Conservation (phyloP, 2,113 vertebrate species). For the Ptilorrhoa leucosticta region DNA sequence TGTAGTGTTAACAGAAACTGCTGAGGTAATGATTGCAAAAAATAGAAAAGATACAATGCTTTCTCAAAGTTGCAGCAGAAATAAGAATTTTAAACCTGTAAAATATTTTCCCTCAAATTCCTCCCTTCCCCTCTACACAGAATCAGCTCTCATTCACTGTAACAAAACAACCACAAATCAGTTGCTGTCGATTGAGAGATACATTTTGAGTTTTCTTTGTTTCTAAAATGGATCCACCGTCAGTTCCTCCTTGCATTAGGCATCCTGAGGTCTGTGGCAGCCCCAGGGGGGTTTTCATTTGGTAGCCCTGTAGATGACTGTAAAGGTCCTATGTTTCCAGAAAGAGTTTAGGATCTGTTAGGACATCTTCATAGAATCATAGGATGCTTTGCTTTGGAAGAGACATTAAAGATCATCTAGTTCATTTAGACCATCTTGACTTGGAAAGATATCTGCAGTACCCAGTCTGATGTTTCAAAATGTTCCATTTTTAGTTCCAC, state of each 20-base stretch:
- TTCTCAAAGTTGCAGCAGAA: background rate
- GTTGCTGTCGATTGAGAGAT: background rate
- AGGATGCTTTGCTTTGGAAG: background rate
- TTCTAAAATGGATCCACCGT: background rate
- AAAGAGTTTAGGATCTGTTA: background rate
- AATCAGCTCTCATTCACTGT: background rate
- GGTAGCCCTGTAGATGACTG: background rate
- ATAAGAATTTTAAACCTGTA: background rate
- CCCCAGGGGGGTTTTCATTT: background rate
- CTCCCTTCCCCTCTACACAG: background rate
- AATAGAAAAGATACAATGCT: fast-evolving
- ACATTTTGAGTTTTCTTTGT: background rate
- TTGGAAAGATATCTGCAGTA: background rate
- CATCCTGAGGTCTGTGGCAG: background rate
- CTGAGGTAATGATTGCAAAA: background rate
- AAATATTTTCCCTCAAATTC: background rate
- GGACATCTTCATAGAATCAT: background rate
- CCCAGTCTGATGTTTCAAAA: background rate
- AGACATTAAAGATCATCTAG: background rate
- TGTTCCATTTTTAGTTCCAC: background rate
- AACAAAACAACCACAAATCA: background rate
- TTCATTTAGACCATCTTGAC: background rate
- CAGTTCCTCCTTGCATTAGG: background rate
- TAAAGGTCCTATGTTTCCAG: background rate
- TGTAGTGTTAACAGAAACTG: background rate